These are phyloP conservation scores for Temnothorax ravouxi DNA, from an alignment of 2,888 invertebrate genomes.

Conservation along the genomic window DNA sequence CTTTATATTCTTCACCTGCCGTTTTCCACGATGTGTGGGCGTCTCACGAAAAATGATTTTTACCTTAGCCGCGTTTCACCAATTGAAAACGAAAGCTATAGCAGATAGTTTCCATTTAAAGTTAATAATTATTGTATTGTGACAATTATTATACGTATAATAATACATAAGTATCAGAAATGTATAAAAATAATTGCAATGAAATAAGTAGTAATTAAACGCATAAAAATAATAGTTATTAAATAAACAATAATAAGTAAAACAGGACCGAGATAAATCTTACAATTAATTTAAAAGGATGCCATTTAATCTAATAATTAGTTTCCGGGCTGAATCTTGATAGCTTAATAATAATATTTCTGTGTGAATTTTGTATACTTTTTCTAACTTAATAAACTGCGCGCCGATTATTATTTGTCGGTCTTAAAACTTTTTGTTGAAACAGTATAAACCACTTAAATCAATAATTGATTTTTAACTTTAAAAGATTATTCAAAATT, in stretches of 20 bases:
- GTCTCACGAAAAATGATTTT: conserved; percentile 9
- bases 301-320: too few relatives aligned
- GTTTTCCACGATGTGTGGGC: not conserved
- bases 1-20: conserved; percentile 2
- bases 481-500: too few relatives aligned
- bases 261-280: too few relatives aligned
- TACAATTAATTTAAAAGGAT: too few relatives aligned
- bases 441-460: too few relatives aligned
- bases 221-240: not conserved
- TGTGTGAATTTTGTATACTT: too few relatives aligned
- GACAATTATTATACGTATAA: not conserved
- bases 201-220: not conserved
- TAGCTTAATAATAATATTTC: too few relatives aligned
- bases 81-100: not conserved
- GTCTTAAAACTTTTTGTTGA: too few relatives aligned
- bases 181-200: not conserved
- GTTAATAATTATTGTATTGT: not conserved
- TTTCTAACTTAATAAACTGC: too few relatives aligned
- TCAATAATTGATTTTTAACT: too few relatives aligned
- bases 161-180: not conserved
- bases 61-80: not conserved
- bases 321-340: too few relatives aligned
- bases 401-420: too few relatives aligned
- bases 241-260: not conserved
- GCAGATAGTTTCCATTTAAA: not conserved